Evolutionary conservation across 2,888 invertebrate genomes (phyloP), one percentile per base, ranked within the genome.

Genomic region (Ommatoiulus sabulosus): DNA sequence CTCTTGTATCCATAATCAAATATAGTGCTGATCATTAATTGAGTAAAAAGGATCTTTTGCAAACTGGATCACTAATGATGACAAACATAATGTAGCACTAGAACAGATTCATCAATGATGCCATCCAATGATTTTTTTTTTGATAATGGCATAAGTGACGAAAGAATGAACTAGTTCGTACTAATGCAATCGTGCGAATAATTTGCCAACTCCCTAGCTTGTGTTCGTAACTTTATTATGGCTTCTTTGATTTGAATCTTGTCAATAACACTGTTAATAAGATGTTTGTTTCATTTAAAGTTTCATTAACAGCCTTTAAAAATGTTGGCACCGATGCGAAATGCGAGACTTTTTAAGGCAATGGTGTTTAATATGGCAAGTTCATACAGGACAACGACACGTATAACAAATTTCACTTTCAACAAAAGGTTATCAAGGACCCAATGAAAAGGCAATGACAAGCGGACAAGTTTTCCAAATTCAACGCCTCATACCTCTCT

Each of bases 341-440:
- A 72, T 24, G 24, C 72, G n/a, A 72, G 72, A 72, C 72, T 63
- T 63, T 63, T 57, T 63, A 72, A 72, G 72, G 72, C 72, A 72
- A 24, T 6, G 24, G 24, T 72, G 24, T 72, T 72, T 63, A 4
- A 63, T 72, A 72, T 24, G 72, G 72, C 72, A 72, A 24, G 24
- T 24, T 72, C 20, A 24, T 72, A 24, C 72, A 72, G 3, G 72
- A 24, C 24, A 72, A 72, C 20, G 72, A 63, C n/a, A 63, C 12
- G n/a, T 46, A 46, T 46, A 46, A 46, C 46, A 12, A 46, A 12
- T 46, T 46, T 2, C 52, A 52, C 52, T 52, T 52, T 15, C 4
- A 10, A 52, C 10, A 35, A 35, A 1, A 52, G 7, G 72, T 72
- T 72, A 7, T 63, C 20, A 63, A 63, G 0, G 63, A 63, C 63